These are phyloP conservation scores for Turritopsis rubra DNA, from an alignment of 30 jellyfish, hydroid and myxozoan genomes.

Conservation along the genomic window DNA sequence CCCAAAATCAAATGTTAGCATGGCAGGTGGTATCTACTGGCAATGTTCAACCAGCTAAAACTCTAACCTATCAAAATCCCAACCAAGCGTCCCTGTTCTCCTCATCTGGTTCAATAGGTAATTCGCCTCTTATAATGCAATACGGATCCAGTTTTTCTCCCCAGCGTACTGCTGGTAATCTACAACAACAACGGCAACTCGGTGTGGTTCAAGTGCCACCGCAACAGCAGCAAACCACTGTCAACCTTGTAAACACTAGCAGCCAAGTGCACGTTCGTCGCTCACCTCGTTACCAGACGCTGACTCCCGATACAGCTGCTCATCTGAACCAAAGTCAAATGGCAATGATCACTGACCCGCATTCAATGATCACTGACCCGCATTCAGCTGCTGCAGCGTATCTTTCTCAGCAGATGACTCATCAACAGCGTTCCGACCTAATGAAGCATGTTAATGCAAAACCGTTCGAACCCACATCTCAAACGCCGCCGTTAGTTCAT, in stretches of 20 bases:
- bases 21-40: constrained; percentile 86
- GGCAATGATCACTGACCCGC: constrained; percentile 23
- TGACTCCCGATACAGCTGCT: background rate
- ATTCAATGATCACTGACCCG: background rate
- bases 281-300: background rate
- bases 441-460: constrained; percentile 91
- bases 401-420: constrained; percentile 10
- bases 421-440: constrained; percentile 64
- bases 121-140: constrained; percentile 57
- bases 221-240: constrained; percentile 19
- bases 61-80: constrained; percentile 44
- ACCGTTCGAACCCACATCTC: constrained; percentile 95
- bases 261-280: background rate
- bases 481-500: constrained; percentile 82
- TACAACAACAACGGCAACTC: constrained; percentile 65
- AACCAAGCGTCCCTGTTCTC: constrained; percentile 49
- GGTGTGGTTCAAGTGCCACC: constrained; percentile 59
- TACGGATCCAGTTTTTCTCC: constrained; percentile 54
- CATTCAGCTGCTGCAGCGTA: constrained; percentile 8
- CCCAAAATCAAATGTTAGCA: constrained; percentile 62
- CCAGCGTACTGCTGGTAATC: constrained; percentile 44
- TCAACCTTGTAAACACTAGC: background rate
- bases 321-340: constrained; percentile 15
- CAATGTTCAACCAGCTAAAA: constrained; percentile 47
- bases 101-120: constrained; percentile 46